Conservation (phyloP, 2,113 vertebrate genomes). For the Sebastes schlegelii region DNA sequence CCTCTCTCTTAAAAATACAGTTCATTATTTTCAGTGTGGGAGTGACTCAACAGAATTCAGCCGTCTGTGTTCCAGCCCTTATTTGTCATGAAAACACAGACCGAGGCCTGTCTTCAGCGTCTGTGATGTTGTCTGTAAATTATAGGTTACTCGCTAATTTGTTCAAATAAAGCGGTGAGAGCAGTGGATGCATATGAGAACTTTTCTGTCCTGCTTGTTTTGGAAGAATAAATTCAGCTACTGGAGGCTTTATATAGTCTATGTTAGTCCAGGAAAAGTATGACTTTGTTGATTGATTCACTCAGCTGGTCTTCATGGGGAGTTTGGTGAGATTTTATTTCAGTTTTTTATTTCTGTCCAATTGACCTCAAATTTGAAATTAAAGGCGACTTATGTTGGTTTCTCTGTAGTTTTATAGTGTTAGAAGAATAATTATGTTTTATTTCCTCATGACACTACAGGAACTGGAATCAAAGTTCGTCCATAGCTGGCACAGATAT, state of each 20-base stretch:
- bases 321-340: slow-evolving; percentile 22
- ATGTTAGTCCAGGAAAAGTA: slow-evolving; percentile 40
- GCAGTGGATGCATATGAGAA: slow-evolving; percentile 39
- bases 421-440: background rate
- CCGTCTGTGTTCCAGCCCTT: slow-evolving; percentile 49
- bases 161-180: slow-evolving; percentile 62
- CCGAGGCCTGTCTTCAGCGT: slow-evolving; percentile 32
- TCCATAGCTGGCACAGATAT: background rate
- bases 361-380: slow-evolving; percentile 10
- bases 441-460: background rate
- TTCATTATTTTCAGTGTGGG: slow-evolving; percentile 74
- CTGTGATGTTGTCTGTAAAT: slow-evolving; percentile 66
- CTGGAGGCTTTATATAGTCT: slow-evolving; percentile 48
- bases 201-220: slow-evolving; percentile 58
- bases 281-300: slow-evolving; percentile 50
- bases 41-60: slow-evolving; percentile 67
- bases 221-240: slow-evolving; percentile 60
- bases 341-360: slow-evolving; percentile 13
- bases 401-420: slow-evolving; percentile 2
- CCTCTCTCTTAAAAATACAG: slow-evolving; percentile 67
- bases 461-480: background rate
- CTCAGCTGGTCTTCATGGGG: slow-evolving; percentile 30
- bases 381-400: background rate
- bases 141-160: slow-evolving; percentile 67
- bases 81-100: slow-evolving; percentile 66